Evolutionary conservation across 1,140 invertebrate genomes (phyloP), one percentile per base, ranked within the genome.

Genomic region (Aphidius ervi): DNA sequence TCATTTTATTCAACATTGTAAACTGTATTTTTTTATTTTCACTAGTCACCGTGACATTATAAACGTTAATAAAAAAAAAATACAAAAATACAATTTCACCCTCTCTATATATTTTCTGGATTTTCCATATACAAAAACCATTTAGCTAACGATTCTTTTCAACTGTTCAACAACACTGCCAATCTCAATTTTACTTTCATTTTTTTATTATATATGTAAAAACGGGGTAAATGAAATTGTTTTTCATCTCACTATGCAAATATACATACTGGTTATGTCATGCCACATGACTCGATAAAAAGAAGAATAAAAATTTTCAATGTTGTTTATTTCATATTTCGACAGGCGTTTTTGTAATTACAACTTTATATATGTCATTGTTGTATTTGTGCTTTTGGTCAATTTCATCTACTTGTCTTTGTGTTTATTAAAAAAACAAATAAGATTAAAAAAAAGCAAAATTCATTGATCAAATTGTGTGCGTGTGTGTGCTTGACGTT

Each of bases 1-100:
- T 68, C 66, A 68, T 68, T 68, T 71, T 65, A 71, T 75, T 73
- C 67, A 72, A 62, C 67, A 67, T 68, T 62, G 67, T 63, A 54
- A 42, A 16, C 43, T 41, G 6, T 54, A 41, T 46, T 56, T 66
- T 63, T 59, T 58, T 48, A 47, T 46, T 46, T 23, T 46, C 2
- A 31, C 23, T 31, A 31, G 43, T 56, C 42, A 43, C 42, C 9
- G 9, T 43, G 7, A 43, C 42, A 10, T 8, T 8, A 43, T 43
- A 43, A 43, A 43, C 23, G 23, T 31, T 31, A 10, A 43, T 43
- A 8, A 1, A 43, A 43, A 43, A 43, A 43, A 43, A 43, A 43
- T 9, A 9, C 42, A 10, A 10, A 10, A 43, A 43, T 7, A 43
- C 42, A 43, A 43, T 43, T 10, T 7, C 4, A 43, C 7, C 42